A percentile compares a stretch with the other conserved stretches of the same genome.
These are phyloP conservation scores for Coptodon bakossiorum DNA, from an alignment of 2,113 vertebrate genomes.

Conservation along the genomic window DNA sequence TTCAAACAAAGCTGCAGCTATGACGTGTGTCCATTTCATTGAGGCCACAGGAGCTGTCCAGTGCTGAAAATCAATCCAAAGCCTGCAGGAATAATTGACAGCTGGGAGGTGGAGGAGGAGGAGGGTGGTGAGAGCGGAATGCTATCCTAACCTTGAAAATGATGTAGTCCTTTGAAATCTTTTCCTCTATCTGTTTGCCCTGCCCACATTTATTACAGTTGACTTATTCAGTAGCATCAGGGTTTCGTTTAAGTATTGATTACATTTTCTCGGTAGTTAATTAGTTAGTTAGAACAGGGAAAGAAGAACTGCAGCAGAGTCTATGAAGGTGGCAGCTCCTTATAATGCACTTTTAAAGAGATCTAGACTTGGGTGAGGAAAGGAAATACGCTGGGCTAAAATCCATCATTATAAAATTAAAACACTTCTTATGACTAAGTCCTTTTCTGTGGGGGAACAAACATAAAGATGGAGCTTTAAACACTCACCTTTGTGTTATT, in stretches of 20 bases:
- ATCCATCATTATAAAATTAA: neutral
- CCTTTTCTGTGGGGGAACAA: neutral
- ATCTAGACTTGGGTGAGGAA: neutral
- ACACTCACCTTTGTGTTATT: constrained; percentile 34
- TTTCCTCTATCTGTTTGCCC: neutral
- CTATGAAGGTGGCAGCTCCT: neutral
- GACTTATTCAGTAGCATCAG: neutral
- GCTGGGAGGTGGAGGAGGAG: neutral
- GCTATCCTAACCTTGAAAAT: constrained; percentile 29
- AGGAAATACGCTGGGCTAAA: neutral
- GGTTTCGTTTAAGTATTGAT: constrained; percentile 4
- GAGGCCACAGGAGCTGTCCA: constrained; percentile 60
- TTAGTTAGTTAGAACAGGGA: neutral
- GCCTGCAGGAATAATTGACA: constrained; percentile 56
- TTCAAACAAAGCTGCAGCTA: constrained; percentile 35
- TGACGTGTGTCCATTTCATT: constrained; percentile 44
- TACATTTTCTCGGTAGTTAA: neutral
- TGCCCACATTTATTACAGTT: neutral
- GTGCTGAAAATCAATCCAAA: constrained; percentile 64
- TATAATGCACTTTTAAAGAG: neutral
- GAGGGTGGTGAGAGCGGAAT: neutral
- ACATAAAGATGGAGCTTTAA: neutral
- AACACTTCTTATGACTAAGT: neutral
- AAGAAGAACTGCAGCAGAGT: neutral
- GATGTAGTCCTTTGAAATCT: constrained; percentile 20